Conservation (phyloP, 2,888 invertebrate species). For the Papilio demoleus region DNA sequence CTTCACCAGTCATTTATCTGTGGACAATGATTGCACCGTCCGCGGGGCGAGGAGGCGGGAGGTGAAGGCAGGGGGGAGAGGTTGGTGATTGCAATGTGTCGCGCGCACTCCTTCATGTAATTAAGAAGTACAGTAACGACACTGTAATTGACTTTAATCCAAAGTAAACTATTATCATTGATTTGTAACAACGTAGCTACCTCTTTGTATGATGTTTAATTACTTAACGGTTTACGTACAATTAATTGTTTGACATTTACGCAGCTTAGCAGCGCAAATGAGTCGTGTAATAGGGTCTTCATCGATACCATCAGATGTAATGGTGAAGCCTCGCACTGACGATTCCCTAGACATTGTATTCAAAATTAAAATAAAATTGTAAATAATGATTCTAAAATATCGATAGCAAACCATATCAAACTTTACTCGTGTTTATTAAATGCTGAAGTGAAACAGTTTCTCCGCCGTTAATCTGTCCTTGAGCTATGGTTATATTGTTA, state of each 20-base stretch:
- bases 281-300: neutral
- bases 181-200: neutral
- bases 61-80: neutral
- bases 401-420: no score
- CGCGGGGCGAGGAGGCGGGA: neutral
- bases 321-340: no score
- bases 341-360: no score
- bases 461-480: neutral
- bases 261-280: neutral
- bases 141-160: neutral
- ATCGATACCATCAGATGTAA: neutral
- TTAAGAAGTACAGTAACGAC: neutral
- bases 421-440: no score
- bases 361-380: no score
- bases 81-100: no score
- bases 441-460: neutral
- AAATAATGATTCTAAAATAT: no score
- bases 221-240: neutral
- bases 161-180: neutral
- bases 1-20: conserved; percentile 1
- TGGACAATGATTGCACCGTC: neutral
- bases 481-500: neutral
- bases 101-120: neutral
- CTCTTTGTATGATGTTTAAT: neutral
- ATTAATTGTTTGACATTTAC: neutral